Evolutionary conservation across 2,888 invertebrate genomes (phyloP), one percentile per base, ranked within the genome.

Genomic region (Spialia ferax): DNA sequence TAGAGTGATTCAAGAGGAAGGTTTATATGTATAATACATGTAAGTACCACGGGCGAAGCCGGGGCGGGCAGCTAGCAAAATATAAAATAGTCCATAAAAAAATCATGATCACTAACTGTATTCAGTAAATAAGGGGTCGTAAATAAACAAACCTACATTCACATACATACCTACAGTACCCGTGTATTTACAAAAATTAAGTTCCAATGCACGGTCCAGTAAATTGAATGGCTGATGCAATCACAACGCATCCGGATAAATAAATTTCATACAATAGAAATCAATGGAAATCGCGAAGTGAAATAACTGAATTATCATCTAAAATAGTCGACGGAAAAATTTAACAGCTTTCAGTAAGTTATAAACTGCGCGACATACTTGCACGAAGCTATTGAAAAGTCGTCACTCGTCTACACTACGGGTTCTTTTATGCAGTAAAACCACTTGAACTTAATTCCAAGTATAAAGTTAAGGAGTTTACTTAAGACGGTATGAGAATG

Each of bases 221-320:
- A 85, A 83, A 85, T 80, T 78, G 80, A 77, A 82, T 79, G 74
- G 80, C 71, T 78, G 75, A 79, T 81, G 83, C 85, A 87, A 87
- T 87, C 83, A 85, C 82, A 76, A 79, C 77, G 71, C 68, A 73
- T 80, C 79, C 77, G 80, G 79, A 81, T 86, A 84, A 86, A 82
- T 79, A 82, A 86, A 85, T 87, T 86, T 79, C 68, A 77, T 74
- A 79, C 77, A 83, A 81, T 80, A 82, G 79, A 84, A 83, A 84
- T 84, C 56, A 81, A 80, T 81, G 78, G 75, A 82, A 84, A 82
- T 76, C 79, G 78, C 72, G 69, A 74, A 71, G 74, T 74, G 78
- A 78, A 79, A 74, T 71, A 76, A 79, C 79, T 81, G 77, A 77
- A 81, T 80, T 84, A 67, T 62, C 69, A 42, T 22, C 42, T 56